phyloP scores from a whole-genome alignment of 2,113 vertebrate genomes.

The Oncorhynchus mykiss region DNA sequence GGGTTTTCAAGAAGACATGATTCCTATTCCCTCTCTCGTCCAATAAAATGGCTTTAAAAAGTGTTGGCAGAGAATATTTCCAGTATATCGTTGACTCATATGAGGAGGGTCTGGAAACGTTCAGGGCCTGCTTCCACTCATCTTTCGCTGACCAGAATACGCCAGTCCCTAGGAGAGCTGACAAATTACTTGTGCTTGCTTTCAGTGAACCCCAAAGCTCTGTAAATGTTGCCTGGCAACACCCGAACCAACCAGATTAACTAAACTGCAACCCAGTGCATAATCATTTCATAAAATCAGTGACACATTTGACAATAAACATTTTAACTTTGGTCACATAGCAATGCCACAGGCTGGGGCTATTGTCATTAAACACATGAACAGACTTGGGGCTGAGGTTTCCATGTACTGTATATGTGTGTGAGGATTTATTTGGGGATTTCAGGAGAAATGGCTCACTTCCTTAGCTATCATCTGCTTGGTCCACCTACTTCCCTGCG shows the following conservation, averaged over 20 bases:
- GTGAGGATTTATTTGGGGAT: constrained; percentile 4
- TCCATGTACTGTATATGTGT: background rate
- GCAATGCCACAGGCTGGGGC: background rate
- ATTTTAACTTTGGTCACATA: background rate
- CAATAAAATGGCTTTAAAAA: constrained; percentile 37
- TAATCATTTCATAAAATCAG: constrained; percentile 17
- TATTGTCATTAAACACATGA: background rate
- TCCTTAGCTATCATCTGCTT: constrained; percentile 16
- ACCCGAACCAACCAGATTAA: background rate
- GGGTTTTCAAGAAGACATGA: constrained; percentile 56
- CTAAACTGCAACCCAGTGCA: constrained; percentile 12
- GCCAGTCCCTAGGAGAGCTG: constrained; percentile 20
- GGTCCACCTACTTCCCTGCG: background rate
- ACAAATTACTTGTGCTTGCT: constrained; percentile 35
- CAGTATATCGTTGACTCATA: constrained; percentile 34
- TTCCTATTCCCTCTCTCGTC: constrained; percentile 20
- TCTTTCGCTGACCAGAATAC: constrained; percentile 51
- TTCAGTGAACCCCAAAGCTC: constrained; percentile 19
- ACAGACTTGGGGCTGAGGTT: background rate
- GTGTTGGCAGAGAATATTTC: constrained; percentile 43
- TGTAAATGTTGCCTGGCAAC: constrained; percentile 22
- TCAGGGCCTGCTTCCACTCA: constrained; percentile 41
- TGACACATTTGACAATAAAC: background rate
- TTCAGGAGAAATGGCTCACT: constrained; percentile 13
- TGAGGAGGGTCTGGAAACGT: constrained; percentile 56